Conservation (phyloP, 2,113 vertebrate genomes). For the Pterocles orientalis region DNA sequence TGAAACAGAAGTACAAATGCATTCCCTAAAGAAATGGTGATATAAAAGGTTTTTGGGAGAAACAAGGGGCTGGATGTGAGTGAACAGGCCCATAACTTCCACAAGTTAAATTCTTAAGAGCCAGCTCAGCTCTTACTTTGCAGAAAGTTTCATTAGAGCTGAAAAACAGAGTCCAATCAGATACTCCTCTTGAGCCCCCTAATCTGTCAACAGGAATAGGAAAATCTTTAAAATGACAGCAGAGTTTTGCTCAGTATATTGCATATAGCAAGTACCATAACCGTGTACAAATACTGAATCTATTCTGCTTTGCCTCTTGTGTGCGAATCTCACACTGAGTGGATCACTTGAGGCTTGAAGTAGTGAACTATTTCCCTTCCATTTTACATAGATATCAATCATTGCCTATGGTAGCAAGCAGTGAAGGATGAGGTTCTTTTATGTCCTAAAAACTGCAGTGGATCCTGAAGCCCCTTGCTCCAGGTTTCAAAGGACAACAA, state of each 20-base stretch:
- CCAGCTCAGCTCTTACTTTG: neutral
- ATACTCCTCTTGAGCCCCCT: neutral
- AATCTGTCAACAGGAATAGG: neutral
- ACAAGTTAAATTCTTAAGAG: neutral
- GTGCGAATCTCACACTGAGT: neutral
- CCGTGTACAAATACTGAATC: neutral
- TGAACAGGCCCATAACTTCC: neutral
- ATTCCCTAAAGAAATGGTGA: neutral
- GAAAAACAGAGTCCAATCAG: neutral
- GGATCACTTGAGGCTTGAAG: neutral
- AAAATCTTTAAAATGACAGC: neutral
- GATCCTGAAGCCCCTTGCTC: constrained; percentile 15
- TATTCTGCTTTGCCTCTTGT: neutral
- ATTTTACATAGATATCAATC: neutral
- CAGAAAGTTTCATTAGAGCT: neutral
- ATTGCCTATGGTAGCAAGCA: neutral
- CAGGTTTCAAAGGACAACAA: constrained; percentile 50
- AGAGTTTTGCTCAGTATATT: neutral
- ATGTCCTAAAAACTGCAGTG: constrained; percentile 46
- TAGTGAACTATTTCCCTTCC: neutral
- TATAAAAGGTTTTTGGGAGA: neutral
- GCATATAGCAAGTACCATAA: neutral
- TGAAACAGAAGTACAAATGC: neutral
- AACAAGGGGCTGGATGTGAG: rapidly evolving
- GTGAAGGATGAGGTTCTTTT: constrained; percentile 22